phyloP scores from a whole-genome alignment of 2,888 invertebrate genomes.

The Nasonovia ribisnigri region DNA sequence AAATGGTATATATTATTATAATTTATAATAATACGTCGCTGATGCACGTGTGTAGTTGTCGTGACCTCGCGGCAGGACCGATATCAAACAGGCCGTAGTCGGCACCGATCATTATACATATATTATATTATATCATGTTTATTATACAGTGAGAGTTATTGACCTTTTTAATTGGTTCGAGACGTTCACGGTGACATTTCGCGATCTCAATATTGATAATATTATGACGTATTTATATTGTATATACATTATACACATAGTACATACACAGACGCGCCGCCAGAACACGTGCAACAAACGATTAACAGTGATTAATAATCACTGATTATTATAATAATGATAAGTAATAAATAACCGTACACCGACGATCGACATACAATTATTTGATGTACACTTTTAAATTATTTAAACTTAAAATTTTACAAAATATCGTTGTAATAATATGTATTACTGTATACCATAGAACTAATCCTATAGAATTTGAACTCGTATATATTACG shows the following conservation, averaged over 20 bases:
- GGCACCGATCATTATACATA: neutral
- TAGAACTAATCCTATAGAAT: neutral
- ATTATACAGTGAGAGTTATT: slow-evolving; percentile 36
- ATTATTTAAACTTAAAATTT: neutral
- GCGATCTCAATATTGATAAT: slow-evolving; percentile 30
- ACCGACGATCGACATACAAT: no score
- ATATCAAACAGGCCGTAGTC: slow-evolving; percentile 30
- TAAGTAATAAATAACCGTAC: neutral
- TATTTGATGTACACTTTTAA: neutral
- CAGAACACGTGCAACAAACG: neutral
- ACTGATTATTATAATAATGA: neutral
- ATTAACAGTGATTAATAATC: no score
- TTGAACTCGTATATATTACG: neutral
- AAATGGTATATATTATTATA: neutral
- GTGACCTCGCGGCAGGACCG: slow-evolving; percentile 35
- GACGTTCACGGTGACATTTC: slow-evolving; percentile 29
- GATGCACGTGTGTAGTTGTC: neutral
- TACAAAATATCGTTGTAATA: neutral
- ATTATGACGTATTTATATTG: neutral
- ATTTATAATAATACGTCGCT: neutral
- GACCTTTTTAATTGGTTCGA: slow-evolving; percentile 60
- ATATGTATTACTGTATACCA: neutral
- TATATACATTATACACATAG: neutral
- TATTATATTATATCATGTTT: neutral
- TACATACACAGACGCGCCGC: neutral